phyloP scores from a whole-genome alignment of 1,140 invertebrate species.

The Neuroterus valhalla region DNA sequence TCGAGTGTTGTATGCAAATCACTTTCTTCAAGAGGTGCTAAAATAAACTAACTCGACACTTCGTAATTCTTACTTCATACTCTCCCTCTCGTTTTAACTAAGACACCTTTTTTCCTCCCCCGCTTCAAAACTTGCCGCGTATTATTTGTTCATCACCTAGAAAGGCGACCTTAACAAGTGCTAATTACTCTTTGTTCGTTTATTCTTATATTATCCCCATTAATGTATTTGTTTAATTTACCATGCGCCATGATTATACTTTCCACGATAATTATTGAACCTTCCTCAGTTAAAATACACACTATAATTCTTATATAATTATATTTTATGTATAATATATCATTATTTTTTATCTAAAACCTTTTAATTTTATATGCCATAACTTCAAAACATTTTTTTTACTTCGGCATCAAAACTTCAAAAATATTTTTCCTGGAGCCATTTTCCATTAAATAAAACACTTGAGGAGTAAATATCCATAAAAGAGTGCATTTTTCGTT shows the following conservation, averaged over 20 bases:
- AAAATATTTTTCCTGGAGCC: no score
- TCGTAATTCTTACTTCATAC: conserved; percentile 21
- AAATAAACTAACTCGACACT: neutral
- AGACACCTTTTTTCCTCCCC: neutral
- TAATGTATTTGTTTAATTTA: conserved; percentile 10
- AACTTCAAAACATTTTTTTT: no score
- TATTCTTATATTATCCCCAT: conserved; percentile 26
- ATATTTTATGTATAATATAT: no score
- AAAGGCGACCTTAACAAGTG: conserved; percentile 14
- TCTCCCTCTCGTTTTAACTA: conserved; percentile 19
- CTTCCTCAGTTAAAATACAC: neutral
- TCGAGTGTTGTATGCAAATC: neutral
- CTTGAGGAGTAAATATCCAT: no score
- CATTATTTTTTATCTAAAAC: neutral
- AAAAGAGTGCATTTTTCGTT: no score
- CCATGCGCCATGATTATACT: neutral
- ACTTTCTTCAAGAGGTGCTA: conserved; percentile 26
- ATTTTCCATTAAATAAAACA: no score
- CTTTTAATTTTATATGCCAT: neutral
- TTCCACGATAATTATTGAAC: neutral
- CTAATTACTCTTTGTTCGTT: conserved; percentile 22
- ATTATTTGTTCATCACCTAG: conserved; percentile 18
- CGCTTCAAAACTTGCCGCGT: conserved; percentile 8
- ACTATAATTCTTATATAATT: no score
- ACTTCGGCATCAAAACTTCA: no score